Evolutionary conservation across 2,113 vertebrate genomes (phyloP), one percentile per base, ranked within the genome.

Genomic region (Gymnorhina tibicen): DNA sequence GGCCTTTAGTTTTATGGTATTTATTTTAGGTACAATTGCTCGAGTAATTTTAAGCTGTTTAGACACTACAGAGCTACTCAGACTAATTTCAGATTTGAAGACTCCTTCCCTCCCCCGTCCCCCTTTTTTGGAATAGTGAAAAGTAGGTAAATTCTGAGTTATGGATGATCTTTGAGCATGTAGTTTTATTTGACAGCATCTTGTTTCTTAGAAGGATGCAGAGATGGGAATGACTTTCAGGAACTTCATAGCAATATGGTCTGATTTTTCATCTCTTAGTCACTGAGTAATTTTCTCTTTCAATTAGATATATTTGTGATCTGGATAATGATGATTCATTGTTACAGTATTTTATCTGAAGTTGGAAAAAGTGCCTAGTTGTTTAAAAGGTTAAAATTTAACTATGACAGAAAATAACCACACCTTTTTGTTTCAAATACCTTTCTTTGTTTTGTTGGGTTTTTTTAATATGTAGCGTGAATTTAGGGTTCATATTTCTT

Each of bases 31-130:
- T 79, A 8, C 4, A 49, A 11, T 60, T 39, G 26, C 8, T 75
- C 19, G n/a, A 67, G 60, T 70, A 42, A 55, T 67, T 91, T 85
- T 35, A 47, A 44, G 13, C 28, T 56, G 13, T 56, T 67, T 32
- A 78, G 24, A 22, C 6, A 6, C 16, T 53, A 21, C 17, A 27
- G 15, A 56, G 10, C 15, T 24, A 13, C 6, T 50, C 23, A 52
- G 35, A 73, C 16, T 70, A 27, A 63, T 78, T 91, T 68, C 50
- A 52, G 11, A 33, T 62, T 67, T 87, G 33, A 59, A 42, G 27
- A 21, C 2, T 37, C 50, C 16, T 32, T 10, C 2, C 8, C 6
- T 2, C 1, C 7, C 14, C n/a, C n/a, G n/a, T n/a, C n/a, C n/a
- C n/a, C n/a, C 23, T 37, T 16, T 59, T 75, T 27, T 60, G 3